phyloP scores from a whole-genome alignment of 2,888 invertebrate genomes.

The Leucoma salicis region DNA sequence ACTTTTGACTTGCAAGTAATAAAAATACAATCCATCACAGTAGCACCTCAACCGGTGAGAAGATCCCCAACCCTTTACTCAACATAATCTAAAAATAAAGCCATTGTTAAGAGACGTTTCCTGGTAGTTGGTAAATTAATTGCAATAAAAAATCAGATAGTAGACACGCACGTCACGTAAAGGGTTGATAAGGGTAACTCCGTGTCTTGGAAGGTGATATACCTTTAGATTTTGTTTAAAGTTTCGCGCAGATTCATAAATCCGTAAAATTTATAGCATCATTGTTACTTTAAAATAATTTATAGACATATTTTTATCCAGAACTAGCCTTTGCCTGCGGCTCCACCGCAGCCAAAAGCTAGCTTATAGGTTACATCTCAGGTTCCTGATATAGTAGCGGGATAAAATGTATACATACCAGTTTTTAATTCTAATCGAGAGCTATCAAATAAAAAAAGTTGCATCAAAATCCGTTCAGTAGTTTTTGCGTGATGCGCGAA shows the following conservation, averaged over 20 bases:
- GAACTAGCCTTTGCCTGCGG: no score
- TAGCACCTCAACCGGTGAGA: background rate
- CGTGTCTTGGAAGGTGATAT: constrained; percentile 26
- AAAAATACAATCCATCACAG: no score
- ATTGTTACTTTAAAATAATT: background rate
- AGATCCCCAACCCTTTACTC: background rate
- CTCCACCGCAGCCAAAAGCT: no score
- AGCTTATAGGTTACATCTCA: no score
- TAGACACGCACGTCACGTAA: constrained; percentile 42
- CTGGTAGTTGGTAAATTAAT: constrained; percentile 38
- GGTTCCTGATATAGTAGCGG: no score
- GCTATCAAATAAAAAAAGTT: no score
- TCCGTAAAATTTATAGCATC: background rate
- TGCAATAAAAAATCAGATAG: constrained; percentile 43
- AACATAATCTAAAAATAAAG: constrained; percentile 1
- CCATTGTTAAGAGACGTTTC: constrained; percentile 9
- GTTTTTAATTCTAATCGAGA: no score
- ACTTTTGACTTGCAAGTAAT: no score
- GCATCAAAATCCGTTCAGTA: no score
- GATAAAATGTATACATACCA: no score
- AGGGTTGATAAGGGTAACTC: constrained; percentile 43
- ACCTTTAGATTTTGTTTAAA: constrained; percentile 30
- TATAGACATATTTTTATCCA: no score
- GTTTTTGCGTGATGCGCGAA: no score
- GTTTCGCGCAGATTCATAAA: background rate